Percentiles rank a stretch among this genome's conserved stretches.
phyloP scores from a whole-genome alignment of 2,888 invertebrate species.

The Pachliopta kotzebuea region DNA sequence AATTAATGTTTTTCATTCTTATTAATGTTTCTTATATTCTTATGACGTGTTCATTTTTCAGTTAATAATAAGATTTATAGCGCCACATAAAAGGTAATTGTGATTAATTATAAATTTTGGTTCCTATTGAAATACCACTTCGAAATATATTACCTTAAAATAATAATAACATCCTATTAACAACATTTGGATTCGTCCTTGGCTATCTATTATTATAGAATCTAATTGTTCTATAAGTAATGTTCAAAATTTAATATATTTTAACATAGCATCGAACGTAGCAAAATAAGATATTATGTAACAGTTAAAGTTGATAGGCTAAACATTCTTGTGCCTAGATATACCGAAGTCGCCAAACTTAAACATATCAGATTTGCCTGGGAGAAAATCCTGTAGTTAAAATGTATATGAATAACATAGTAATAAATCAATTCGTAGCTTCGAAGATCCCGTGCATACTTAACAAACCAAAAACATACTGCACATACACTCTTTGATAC shows the following conservation, averaged over 20 bases:
- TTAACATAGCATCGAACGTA: background rate
- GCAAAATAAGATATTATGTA: background rate
- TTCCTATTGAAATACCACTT: background rate
- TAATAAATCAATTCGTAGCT: slow-evolving; percentile 7
- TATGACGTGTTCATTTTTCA: background rate
- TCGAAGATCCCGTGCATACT: slow-evolving; percentile 19
- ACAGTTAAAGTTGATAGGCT: background rate
- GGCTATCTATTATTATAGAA: background rate
- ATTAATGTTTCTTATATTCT: background rate
- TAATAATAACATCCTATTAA: background rate
- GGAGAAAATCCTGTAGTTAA: slow-evolving; percentile 35
- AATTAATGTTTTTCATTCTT: background rate
- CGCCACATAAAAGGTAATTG: background rate
- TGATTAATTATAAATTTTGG: background rate
- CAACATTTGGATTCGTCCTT: background rate
- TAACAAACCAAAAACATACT: slow-evolving; percentile 8
- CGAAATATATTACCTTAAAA: background rate
- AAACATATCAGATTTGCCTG: slow-evolving; percentile 61
- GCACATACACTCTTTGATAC: slow-evolving; percentile 33
- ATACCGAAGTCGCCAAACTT: slow-evolving; percentile 63
- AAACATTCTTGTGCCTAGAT: slow-evolving; percentile 67
- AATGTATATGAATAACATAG: slow-evolving; percentile 2
- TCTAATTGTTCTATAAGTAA: background rate
- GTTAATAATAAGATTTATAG: background rate
- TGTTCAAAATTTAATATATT: background rate